Conservation (phyloP, 2,113 vertebrate genomes). For the Glaucidium brasilianum region DNA sequence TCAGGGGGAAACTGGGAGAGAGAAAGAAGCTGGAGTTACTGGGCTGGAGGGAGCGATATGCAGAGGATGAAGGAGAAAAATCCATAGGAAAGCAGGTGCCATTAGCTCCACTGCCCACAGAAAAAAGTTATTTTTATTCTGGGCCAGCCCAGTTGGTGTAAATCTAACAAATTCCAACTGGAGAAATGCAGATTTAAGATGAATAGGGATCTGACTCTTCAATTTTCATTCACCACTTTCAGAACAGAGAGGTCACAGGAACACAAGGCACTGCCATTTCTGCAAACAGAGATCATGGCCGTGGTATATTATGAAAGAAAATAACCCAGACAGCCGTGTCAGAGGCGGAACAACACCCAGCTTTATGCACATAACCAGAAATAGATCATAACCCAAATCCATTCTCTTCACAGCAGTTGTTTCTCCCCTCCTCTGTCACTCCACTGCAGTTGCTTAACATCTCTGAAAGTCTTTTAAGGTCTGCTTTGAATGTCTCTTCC, state of each 20-base stretch:
- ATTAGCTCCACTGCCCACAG: not conserved
- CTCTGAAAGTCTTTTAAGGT: not conserved
- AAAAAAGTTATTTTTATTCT: not conserved
- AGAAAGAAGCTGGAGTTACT: not conserved
- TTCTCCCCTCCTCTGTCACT: not conserved
- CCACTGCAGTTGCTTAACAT: not conserved
- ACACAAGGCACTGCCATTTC: not conserved
- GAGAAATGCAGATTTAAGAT: not conserved
- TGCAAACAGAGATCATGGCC: not conserved
- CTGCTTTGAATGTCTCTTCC: not conserved
- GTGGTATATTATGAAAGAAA: not conserved
- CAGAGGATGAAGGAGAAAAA: not conserved
- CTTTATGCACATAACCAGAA: not conserved
- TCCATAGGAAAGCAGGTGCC: conserved; percentile 4
- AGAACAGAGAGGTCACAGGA: not conserved
- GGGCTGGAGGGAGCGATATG: not conserved
- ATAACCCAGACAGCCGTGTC: not conserved
- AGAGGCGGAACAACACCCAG: not conserved
- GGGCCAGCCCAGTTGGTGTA: not conserved
- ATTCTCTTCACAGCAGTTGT: not conserved
- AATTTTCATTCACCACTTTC: not conserved
- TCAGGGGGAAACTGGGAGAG: not conserved
- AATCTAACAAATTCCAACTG: not conserved
- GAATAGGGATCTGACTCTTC: not conserved
- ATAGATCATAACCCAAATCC: not conserved